phyloP scores from a whole-genome alignment of 2,113 vertebrate genomes.

The Nothoprocta perdicaria region DNA sequence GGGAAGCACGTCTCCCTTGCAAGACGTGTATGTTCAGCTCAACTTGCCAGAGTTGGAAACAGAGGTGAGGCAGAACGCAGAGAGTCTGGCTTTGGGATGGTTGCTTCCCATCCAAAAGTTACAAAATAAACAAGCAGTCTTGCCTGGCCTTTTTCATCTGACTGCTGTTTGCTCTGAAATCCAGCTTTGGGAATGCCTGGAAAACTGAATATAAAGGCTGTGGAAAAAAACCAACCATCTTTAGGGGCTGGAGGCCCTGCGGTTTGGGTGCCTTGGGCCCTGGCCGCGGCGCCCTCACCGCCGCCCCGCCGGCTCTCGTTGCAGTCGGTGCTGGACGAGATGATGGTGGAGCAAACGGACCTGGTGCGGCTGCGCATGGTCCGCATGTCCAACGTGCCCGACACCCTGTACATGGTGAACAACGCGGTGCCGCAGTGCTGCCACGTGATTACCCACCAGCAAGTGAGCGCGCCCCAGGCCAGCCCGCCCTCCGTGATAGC shows the following conservation, averaged over 20 bases:
- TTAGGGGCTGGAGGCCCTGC: neutral
- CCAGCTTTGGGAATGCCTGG: neutral
- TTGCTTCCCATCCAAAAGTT: neutral
- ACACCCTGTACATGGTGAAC: conserved; percentile 98
- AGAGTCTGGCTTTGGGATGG: neutral
- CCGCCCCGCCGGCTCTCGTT: conserved; percentile 43
- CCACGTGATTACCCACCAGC: conserved; percentile 95
- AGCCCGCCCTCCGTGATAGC: conserved; percentile 94
- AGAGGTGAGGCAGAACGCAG: neutral
- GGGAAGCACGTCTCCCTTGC: neutral
- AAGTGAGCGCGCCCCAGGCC: conserved; percentile 85
- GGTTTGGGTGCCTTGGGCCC: rapidly evolving
- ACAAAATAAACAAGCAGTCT: neutral
- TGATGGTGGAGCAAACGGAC: conserved; percentile 98
- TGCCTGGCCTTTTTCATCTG: neutral
- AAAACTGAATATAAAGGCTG: neutral
- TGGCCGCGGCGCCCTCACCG: neutral
- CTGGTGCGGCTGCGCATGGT: conserved; percentile 94
- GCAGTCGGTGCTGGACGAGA: conserved; percentile 94
- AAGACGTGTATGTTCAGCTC: neutral
- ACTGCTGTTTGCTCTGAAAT: neutral
- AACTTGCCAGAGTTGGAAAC: neutral
- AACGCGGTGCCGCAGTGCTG: conserved; percentile 96
- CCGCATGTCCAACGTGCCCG: conserved; percentile 97
- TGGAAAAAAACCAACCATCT: neutral